phyloP scores from a whole-genome alignment of 2,888 invertebrate genomes.

The Xanthorhoe spadicearia region DNA sequence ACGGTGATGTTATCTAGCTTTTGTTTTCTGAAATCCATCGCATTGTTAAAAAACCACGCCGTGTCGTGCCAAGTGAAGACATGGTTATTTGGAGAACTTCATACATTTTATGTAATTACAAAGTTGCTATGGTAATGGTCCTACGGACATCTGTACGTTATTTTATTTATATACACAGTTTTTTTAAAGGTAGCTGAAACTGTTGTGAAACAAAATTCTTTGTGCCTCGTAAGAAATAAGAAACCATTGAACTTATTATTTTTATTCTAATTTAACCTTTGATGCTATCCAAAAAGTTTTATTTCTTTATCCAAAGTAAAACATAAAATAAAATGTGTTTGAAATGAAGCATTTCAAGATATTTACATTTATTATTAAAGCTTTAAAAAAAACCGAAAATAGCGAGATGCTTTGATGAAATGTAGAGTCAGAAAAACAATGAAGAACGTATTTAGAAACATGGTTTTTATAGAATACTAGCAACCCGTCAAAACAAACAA shows the following conservation, averaged over 20 bases:
- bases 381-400: slow-evolving; percentile 61
- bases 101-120: too few species aligned
- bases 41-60: too few species aligned
- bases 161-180: too few species aligned
- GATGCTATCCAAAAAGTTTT: neutral
- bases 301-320: neutral
- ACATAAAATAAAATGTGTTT: neutral
- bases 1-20: too few species aligned
- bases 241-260: neutral
- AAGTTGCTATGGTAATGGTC: too few species aligned
- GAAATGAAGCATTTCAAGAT: slow-evolving; percentile 46
- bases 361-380: slow-evolving; percentile 71
- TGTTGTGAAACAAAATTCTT: neutral
- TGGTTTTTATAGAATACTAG: too few species aligned
- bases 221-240: neutral
- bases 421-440: slow-evolving; percentile 54
- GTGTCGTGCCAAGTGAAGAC: too few species aligned
- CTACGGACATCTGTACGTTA: too few species aligned
- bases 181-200: neutral
- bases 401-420: slow-evolving; percentile 54
- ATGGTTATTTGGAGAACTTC: too few species aligned
- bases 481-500: too few species aligned
- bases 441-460: too few species aligned
- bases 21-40: too few species aligned
- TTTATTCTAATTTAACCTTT: neutral